These are phyloP conservation scores for Tautogolabrus adspersus DNA, from an alignment of 2,113 vertebrate genomes.

Conservation along the genomic window DNA sequence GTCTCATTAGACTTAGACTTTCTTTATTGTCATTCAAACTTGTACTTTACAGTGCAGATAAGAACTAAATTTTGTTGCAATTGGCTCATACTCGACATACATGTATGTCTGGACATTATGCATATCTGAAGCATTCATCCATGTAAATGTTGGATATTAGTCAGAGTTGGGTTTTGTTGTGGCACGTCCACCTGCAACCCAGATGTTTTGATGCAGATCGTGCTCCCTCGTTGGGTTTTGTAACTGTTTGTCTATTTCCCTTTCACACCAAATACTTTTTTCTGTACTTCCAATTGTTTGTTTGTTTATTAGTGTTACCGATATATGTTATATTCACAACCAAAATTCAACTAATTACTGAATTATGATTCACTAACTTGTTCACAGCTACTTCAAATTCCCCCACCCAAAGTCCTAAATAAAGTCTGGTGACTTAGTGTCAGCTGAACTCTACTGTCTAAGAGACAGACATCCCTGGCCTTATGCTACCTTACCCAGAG, in stretches of 20 bases:
- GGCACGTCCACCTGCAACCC: no score
- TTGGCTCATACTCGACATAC: no score
- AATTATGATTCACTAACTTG: not conserved
- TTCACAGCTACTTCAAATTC: not conserved
- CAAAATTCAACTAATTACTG: not conserved
- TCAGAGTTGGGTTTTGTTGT: no score
- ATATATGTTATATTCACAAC: not conserved
- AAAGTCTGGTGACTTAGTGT: not conserved
- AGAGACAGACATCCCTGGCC: conserved; percentile 20
- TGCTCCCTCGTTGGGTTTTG: no score
- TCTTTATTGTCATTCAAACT: no score
- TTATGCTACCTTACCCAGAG: conserved; percentile 11
- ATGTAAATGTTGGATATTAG: no score
- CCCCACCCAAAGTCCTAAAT: not conserved
- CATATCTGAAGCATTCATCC: not conserved
- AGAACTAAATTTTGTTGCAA: no score
- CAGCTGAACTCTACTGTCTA: not conserved
- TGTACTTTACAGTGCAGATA: no score
- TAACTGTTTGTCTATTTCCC: not conserved
- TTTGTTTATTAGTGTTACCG: not conserved
- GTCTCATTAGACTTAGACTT: no score
- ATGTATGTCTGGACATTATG: not conserved
- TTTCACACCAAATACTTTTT: not conserved
- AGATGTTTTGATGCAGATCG: no score
- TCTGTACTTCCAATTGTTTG: not conserved